Evolutionary conservation across 2,797 vertebrate species (phyloP).

Genomic region (Phylloscopus collybita): DNA sequence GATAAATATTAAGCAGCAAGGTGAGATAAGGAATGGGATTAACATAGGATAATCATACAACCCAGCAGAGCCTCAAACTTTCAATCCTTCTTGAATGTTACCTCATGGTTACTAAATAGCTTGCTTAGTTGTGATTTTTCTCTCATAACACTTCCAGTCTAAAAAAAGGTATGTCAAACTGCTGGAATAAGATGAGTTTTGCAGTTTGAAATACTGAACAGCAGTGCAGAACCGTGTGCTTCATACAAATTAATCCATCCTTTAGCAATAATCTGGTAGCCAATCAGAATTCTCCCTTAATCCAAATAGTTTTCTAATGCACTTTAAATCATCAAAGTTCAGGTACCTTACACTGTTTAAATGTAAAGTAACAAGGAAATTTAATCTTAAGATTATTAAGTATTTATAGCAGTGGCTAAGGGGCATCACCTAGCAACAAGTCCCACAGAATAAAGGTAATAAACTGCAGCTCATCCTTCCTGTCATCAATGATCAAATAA

Average conservation of each 20-base stretch:
- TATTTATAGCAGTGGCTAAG: slow-evolving; percentile 55
- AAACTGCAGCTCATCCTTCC: slow-evolving; percentile 46
- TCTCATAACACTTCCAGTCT: slow-evolving; percentile 31
- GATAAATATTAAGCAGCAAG: slow-evolving; percentile 50
- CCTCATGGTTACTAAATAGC: slow-evolving; percentile 63
- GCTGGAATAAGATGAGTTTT: slow-evolving; percentile 64
- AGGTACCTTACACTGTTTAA: slow-evolving; percentile 58
- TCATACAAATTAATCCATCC: slow-evolving; percentile 67
- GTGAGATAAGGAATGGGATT: slow-evolving; percentile 50
- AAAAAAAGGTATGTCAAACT: slow-evolving; percentile 13
- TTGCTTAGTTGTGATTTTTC: slow-evolving; percentile 64
- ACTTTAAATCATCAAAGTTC: slow-evolving; percentile 59
- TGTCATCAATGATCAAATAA: slow-evolving; percentile 62
- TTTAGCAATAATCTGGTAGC: slow-evolving; percentile 64
- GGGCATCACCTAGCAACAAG: slow-evolving; percentile 65
- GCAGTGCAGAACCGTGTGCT: slow-evolving; percentile 29
- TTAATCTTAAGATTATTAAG: slow-evolving; percentile 68
- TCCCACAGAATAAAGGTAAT: slow-evolving; percentile 45
- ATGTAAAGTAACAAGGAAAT: slow-evolving; percentile 72
- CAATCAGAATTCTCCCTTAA: slow-evolving; percentile 72
- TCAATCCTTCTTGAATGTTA: slow-evolving; percentile 44
- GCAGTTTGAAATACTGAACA: slow-evolving; percentile 62
- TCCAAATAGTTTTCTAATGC: slow-evolving; percentile 59
- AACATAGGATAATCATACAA: slow-evolving; percentile 50
- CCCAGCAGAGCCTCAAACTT: slow-evolving; percentile 26